A percentile compares a stretch with the other conserved stretches of the same genome.
Evolutionary conservation across 2,113 vertebrate genomes (phyloP).

Genomic region (Oryzias woworae): DNA sequence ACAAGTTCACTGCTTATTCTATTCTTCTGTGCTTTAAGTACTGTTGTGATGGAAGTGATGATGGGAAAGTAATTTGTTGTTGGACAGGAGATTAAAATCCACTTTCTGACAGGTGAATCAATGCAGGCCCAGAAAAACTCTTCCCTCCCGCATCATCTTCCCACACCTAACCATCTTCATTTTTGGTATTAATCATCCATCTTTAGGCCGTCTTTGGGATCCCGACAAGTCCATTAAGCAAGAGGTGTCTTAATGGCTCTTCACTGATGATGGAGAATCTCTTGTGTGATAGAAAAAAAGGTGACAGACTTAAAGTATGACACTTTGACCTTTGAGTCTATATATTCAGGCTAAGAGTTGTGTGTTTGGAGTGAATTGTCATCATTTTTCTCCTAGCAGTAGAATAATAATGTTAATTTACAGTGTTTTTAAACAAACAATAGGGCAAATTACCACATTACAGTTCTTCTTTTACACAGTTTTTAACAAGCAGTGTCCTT

Average conservation of each 20-base stretch:
- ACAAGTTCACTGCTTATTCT: conserved; percentile 35
- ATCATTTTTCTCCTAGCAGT: conserved; percentile 24
- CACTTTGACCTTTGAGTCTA: conserved; percentile 62
- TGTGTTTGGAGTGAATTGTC: conserved; percentile 32
- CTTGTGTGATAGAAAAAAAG: conserved; percentile 66
- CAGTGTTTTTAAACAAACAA: too few relatives aligned
- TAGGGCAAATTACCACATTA: too few relatives aligned
- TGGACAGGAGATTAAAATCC: conserved; percentile 59
- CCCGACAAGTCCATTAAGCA: conserved; percentile 79
- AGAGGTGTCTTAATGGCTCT: conserved; percentile 74
- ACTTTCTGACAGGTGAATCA: conserved; percentile 72
- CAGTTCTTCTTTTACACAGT: background rate
- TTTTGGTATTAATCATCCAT: conserved; percentile 78
- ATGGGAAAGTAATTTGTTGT: conserved; percentile 67
- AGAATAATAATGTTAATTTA: background rate
- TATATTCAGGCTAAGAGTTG: conserved; percentile 53
- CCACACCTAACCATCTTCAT: conserved; percentile 68
- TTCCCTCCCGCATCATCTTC: conserved; percentile 53
- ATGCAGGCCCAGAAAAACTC: conserved; percentile 62
- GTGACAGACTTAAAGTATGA: conserved; percentile 57
- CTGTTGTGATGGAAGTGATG: conserved; percentile 59
- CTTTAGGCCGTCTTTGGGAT: conserved; percentile 72
- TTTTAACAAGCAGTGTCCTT: background rate
- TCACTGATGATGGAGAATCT: conserved; percentile 76
- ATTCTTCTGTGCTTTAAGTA: conserved; percentile 24